Evolutionary conservation across 2,888 invertebrate genomes (phyloP), one percentile per base, ranked within the genome.

Genomic region (Ophion obscuratus): DNA sequence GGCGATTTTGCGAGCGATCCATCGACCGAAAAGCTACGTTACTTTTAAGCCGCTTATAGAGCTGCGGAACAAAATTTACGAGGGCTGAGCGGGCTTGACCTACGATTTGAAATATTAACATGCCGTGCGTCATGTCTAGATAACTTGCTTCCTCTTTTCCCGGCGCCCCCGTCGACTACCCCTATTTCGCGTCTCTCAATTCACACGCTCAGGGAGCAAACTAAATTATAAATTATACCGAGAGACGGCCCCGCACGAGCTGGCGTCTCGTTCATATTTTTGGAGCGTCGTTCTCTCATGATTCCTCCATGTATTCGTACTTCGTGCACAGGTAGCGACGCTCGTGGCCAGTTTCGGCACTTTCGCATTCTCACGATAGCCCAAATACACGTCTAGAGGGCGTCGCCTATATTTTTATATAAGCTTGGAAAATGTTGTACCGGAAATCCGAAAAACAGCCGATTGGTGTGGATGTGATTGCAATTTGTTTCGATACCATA

Each of bases 11-110:
- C 47, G 10, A 27, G 24, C 7, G 24, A 71, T 61, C 27, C 44
- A 66, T 57, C 76, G 53, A 36, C 44, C 75, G 61, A 81, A 79
- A 71, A 76, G 87, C 78, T 70, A 87, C 88, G 89, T 89, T 89
- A 91, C 90, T 87, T 91, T 90, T 91, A 90, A 92, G 91, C 92
- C 85, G 89, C 92, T 92, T 90, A 79, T 53, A 89, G 85, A 87
- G 80, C 81, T 84, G 75, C 71, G 85, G 79, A 89, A 87, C 84
- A 87, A 87, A 89, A 91, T 90, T 89, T 89, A 89, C 88, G 82
- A 75, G 78, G 40, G 57, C 47, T 83, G 85, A 84, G 73, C 76
- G 82, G 47, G 64, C 79, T 81, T 78, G 78, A 86, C 85, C 85
- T 67, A 83, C 88, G 87, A 89, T 89, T 87, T 87, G 86, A 89